Percentiles rank a stretch among this genome's conserved stretches.
phyloP scores from a whole-genome alignment of 2,888 invertebrate genomes.

The Harpagoxenus sublaevis region DNA sequence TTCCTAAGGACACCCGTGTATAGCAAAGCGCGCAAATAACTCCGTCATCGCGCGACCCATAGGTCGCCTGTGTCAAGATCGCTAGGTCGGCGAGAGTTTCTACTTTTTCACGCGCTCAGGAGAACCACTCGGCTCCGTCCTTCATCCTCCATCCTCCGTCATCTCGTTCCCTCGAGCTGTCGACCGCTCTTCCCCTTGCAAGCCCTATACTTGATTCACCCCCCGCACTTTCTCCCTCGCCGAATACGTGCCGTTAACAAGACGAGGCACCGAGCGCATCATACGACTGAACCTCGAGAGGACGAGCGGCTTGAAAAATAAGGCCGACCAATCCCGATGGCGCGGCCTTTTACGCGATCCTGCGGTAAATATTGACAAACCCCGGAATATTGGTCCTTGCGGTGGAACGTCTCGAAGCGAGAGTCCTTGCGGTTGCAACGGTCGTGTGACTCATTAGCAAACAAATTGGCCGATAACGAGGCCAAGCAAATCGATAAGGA shows the following conservation, averaged over 20 bases:
- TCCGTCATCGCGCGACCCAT: background rate
- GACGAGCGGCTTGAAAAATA: constrained; percentile 4
- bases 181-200: background rate
- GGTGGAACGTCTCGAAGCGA: background rate
- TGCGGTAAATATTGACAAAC: constrained; percentile 53
- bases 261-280: constrained; percentile 19
- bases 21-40: constrained; percentile 16
- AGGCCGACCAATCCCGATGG: constrained; percentile 28
- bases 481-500: background rate
- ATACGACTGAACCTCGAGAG: background rate
- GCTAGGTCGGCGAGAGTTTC: constrained; percentile 40
- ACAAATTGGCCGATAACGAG: constrained; percentile 19
- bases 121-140: constrained; percentile 52
- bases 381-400: constrained; percentile 5
- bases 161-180: background rate
- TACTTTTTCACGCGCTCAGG: constrained; percentile 43
- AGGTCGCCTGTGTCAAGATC: constrained; percentile 54
- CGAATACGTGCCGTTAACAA: constrained; percentile 43
- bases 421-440: constrained; percentile 16
- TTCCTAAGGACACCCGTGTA: background rate
- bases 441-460: constrained; percentile 8
- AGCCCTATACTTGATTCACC: constrained; percentile 25
- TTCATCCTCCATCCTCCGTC: background rate
- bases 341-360: constrained; percentile 13
- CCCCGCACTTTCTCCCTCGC: constrained; percentile 3